Percentiles rank a stretch among this genome's conserved stretches.
phyloP scores from a whole-genome alignment of 2,113 vertebrate genomes.

The Furnarius figulus region DNA sequence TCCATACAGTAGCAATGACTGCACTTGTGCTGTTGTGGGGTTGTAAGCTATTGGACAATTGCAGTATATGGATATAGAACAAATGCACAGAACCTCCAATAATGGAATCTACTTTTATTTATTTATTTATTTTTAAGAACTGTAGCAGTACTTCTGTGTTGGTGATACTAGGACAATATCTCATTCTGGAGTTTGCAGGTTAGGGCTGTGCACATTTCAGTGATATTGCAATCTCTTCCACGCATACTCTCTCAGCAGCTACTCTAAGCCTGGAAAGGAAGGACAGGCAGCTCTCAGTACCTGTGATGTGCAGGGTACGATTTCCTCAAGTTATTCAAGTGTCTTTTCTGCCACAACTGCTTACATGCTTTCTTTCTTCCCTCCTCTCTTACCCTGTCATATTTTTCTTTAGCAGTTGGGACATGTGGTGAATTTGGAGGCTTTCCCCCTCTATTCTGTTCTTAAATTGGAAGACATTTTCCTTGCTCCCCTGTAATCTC shows the following conservation, averaged over 20 bases:
- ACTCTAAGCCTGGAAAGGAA: background rate
- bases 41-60: background rate
- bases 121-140: background rate
- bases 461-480: background rate
- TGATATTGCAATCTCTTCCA: background rate
- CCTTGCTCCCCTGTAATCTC: background rate
- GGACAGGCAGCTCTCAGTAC: background rate
- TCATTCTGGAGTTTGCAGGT: background rate
- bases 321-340: background rate
- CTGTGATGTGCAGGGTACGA: background rate
- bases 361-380: background rate
- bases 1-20: rapidly evolving
- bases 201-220: background rate
- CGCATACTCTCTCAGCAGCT: background rate
- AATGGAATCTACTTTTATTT: background rate
- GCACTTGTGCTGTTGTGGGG: background rate
- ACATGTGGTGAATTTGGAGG: background rate
- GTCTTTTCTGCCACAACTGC: background rate
- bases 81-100: background rate
- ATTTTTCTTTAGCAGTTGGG: background rate
- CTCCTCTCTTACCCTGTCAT: background rate
- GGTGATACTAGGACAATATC: background rate
- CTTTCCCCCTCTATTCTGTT: background rate
- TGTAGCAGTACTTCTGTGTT: background rate
- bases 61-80: background rate